A percentile compares a stretch with the other conserved stretches of the same genome.
Evolutionary conservation across 2,797 vertebrate genomes (phyloP).

Genomic region (Acestrorhynchus altus): DNA sequence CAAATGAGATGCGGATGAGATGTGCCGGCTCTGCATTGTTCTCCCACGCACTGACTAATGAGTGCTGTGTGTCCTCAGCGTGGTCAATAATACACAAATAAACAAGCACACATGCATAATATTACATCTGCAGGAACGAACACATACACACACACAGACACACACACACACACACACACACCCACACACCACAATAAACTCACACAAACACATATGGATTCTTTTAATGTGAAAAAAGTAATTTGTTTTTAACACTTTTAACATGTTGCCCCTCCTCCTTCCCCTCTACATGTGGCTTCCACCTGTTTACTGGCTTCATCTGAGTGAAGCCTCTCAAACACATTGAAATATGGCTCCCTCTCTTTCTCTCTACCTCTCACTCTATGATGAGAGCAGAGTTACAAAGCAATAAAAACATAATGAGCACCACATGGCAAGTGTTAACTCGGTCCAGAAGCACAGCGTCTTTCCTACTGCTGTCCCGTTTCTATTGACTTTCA

Average conservation of each 20-base stretch:
- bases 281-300: conserved; percentile 33
- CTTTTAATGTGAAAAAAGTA: conserved; percentile 9
- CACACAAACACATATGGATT: conserved; percentile 12
- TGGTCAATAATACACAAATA: conserved; percentile 1
- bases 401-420: conserved; percentile 33
- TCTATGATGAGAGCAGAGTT: conserved; percentile 9
- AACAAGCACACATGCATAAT: background rate
- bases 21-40: conserved; percentile 35
- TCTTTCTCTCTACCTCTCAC: no score
- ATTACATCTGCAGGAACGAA: background rate
- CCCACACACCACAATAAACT: background rate
- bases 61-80: background rate
- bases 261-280: conserved; percentile 15
- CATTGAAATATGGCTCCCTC: conserved; percentile 3
- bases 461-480: conserved; percentile 10
- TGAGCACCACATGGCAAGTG: conserved; percentile 50
- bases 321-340: conserved; percentile 23
- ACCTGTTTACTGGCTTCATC: conserved; percentile 25
- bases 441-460: background rate
- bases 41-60: conserved; percentile 28
- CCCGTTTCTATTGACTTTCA: background rate
- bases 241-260: conserved; percentile 35
- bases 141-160: background rate
- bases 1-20: conserved; percentile 25
- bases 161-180: background rate